Base-by-base conservation (phyloP, 53 echinoderm and acorn worm species). In the Hippasteria phrygiana region DNA sequence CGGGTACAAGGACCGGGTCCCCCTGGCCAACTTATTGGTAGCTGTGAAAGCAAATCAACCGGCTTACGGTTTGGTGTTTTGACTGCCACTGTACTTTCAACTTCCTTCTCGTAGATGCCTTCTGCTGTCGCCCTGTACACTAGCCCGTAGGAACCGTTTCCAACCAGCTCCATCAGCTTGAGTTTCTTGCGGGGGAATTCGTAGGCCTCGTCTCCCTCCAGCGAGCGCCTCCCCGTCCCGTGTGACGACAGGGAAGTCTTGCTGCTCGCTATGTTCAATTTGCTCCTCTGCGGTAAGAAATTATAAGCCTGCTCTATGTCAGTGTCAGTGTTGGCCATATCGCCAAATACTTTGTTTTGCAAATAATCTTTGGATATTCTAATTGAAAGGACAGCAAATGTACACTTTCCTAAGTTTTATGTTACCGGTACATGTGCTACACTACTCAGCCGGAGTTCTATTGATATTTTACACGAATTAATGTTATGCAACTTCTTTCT, bases 101-200 rank as follows among this genome's bases (percentile, higher is more conserved):
- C 45, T 12, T 82, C 70, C 34, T 74, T 56, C 28, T 71, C 55
- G 5, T 71, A 37, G 35, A 95, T 89, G 2, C 89, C 91, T n/a
- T 88, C 62, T 3, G 95, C 95, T 34, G 91, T 89, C 14, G 95
- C 95, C 67, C 91, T 95, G 69, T 89, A 93, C 16, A 95, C 95
- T 17, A 77, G 72, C 8, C 92, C 95, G 38, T 91, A 95, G 9
- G 95, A 91, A 5, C 95, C 95, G 59, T 88, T 89, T 3, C 95
- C 95, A 28, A 95, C 66, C 8, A 89, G 70, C 39, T 72, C 88
- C 0, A 64, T 28, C 53, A 95, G 35, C 34, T 48, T 74, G 40
- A 95, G 84, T 47, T 89, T 91, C 3, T 90, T 73, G 3, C 95
- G 87, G 4, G 95, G 93, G 76, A 93, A 95, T 39, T 95, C 78